phyloP scores from a whole-genome alignment of 2,888 invertebrate species.

The Axea sp. region DNA sequence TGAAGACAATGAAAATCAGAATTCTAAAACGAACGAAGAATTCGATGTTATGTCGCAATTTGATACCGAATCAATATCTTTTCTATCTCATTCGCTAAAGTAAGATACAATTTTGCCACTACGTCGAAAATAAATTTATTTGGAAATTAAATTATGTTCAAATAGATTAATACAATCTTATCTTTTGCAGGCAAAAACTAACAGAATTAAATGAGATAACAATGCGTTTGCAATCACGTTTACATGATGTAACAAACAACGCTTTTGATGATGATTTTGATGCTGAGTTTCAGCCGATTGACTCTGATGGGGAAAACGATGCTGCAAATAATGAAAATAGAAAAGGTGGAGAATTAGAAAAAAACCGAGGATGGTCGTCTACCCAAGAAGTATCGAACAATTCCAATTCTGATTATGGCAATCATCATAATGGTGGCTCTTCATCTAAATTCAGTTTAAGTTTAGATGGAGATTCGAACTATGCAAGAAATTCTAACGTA shows the following conservation, averaged over 20 bases:
- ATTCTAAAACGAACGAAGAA: slow-evolving; percentile 40
- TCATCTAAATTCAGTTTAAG: slow-evolving; percentile 13
- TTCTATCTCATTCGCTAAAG: slow-evolving; percentile 75
- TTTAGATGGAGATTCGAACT: slow-evolving; percentile 30
- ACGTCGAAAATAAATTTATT: no score
- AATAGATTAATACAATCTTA: background rate
- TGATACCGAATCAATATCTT: slow-evolving; percentile 74
- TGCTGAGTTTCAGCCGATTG: slow-evolving; percentile 79
- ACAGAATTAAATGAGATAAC: slow-evolving; percentile 84
- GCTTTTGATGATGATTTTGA: slow-evolving; percentile 82
- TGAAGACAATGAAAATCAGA: slow-evolving; percentile 34
- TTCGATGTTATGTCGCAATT: slow-evolving; percentile 66
- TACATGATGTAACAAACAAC: slow-evolving; percentile 82
- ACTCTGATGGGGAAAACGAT: slow-evolving; percentile 66
- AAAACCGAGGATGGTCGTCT: slow-evolving; percentile 50
- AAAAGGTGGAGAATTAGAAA: slow-evolving; percentile 54
- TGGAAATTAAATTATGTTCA: background rate
- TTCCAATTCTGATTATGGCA: slow-evolving; percentile 8
- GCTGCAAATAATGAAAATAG: slow-evolving; percentile 61
- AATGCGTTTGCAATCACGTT: slow-evolving; percentile 81
- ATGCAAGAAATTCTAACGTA: slow-evolving; percentile 34
- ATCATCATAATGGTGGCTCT: slow-evolving; percentile 5
- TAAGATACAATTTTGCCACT: slow-evolving; percentile 64
- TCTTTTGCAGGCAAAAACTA: slow-evolving; percentile 81
- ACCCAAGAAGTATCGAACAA: slow-evolving; percentile 13